Evolutionary conservation across 1,140 invertebrate species (phyloP).

Genomic region (Panagrolaimus sp.): DNA sequence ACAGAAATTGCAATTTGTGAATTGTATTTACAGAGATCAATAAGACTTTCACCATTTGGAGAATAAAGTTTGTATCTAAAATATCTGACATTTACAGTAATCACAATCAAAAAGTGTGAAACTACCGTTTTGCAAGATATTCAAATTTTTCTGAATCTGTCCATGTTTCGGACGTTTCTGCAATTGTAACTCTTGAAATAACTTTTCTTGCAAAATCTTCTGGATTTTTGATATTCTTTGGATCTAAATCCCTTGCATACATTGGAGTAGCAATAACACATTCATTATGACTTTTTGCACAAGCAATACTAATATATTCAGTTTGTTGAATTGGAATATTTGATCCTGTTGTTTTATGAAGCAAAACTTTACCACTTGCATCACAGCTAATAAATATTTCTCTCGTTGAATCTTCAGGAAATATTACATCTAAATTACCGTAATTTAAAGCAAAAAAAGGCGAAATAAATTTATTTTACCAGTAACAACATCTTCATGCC

Average conservation of each 20-base stretch:
- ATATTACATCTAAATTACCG: background rate
- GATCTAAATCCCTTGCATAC: background rate
- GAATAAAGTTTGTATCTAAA: background rate
- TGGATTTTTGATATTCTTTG: background rate
- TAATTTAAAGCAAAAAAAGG: too few species aligned
- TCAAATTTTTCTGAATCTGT: conserved; percentile 1
- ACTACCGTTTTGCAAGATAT: background rate
- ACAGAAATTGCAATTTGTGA: background rate
- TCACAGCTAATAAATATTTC: background rate
- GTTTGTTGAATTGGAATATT: background rate
- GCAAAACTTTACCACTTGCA: background rate
- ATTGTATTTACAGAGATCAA: background rate
- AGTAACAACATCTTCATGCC: background rate
- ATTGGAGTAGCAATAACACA: background rate
- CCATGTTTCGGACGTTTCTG: background rate
- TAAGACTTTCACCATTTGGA: background rate
- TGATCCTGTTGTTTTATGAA: background rate
- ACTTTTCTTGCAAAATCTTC: background rate
- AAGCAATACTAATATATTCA: background rate
- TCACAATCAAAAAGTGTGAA: too few species aligned
- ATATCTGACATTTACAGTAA: too few species aligned
- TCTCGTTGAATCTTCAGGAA: background rate
- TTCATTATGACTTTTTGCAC: background rate
- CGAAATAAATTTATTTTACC: background rate
- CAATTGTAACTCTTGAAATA: background rate